These are phyloP conservation scores for Xenops minutus DNA, from an alignment of 2,797 vertebrate species.

Conservation along the genomic window DNA sequence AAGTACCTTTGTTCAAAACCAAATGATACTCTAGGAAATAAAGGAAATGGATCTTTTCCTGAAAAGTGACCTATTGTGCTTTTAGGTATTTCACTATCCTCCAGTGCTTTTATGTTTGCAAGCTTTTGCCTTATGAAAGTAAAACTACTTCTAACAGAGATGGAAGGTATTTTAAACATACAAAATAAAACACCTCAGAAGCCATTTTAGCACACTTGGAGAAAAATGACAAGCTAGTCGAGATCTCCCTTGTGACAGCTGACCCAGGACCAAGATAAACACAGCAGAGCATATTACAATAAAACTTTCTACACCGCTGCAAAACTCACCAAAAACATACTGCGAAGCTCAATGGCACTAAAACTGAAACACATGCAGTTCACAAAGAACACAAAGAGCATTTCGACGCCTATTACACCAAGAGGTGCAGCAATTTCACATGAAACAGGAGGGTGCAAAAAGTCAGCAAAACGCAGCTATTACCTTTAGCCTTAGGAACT, in stretches of 20 bases:
- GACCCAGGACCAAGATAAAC: not conserved
- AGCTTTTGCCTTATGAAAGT: not conserved
- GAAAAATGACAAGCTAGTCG: not conserved
- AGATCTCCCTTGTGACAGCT: not conserved
- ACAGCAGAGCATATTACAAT: not conserved
- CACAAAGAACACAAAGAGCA: not conserved
- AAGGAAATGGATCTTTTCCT: not conserved
- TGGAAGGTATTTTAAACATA: not conserved
- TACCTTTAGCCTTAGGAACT: not conserved
- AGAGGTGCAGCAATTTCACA: not conserved
- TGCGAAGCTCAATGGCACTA: fast-evolving
- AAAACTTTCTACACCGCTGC: not conserved
- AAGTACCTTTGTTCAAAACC: not conserved
- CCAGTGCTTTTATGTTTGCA: not conserved
- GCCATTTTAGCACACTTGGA: not conserved
- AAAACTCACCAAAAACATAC: not conserved
- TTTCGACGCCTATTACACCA: not conserved
- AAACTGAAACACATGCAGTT: fast-evolving
- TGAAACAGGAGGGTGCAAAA: not conserved
- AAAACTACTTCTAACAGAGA: not conserved
- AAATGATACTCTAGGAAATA: not conserved
- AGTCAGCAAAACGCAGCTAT: not conserved
- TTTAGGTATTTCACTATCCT: not conserved
- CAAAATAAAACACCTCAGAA: not conserved
- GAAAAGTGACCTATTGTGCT: not conserved